Base-by-base conservation (phyloP, 1,140 invertebrate species). In the Catajapyx aquilonaris region DNA sequence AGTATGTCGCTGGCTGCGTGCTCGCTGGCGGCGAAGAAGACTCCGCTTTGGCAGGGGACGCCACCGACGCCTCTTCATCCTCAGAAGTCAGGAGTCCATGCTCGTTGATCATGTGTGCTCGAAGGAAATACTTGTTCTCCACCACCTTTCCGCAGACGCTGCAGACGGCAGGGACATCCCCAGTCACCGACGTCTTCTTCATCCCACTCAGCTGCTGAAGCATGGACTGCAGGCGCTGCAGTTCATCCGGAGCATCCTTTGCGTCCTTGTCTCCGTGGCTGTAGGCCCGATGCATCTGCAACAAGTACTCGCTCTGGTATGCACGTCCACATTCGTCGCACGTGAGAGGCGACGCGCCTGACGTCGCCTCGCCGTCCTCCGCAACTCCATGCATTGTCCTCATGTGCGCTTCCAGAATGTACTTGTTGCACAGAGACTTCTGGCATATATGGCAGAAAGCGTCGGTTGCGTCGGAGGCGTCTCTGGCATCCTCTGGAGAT, bases 341-440 rank as follows among this genome's bases (percentile, higher is more conserved):
- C 31, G 63, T 61, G 22, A 59, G 46, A 34, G 66, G n/a, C n/a
- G n/a, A n/a, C n/a, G n/a, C n/a, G n/a, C n/a, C n/a, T n/a, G n/a
- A n/a, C n/a, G n/a, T n/a, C n/a, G n/a, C n/a, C n/a, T n/a, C n/a
- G n/a, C n/a, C n/a, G 33, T 22, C 66, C 0, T 65, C 65, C 5
- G 68, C 57, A 11, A 73, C 63, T 0, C 77, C 76, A 48, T 84
- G 79, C n/a, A 73, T 60, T 51, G 81, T 78, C 54, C 83, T 68
- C 46, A 90, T 86, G 54, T 95, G 88, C 13, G 84, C 88, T 20
- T 81, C 68, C 15, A 95, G 56, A 52, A 91, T 93, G 51, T 91
- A 91, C 51, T 91, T 88, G 53, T 93, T 94, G 55, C 81, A 84
- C 54, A 91, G 86, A 59, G 93, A 87, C 53, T 93, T 93, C 51